Percentiles rank a stretch among this genome's conserved stretches.
Evolutionary conservation across 2,113 vertebrate genomes (phyloP).

Genomic region (Fregetta grallaria): DNA sequence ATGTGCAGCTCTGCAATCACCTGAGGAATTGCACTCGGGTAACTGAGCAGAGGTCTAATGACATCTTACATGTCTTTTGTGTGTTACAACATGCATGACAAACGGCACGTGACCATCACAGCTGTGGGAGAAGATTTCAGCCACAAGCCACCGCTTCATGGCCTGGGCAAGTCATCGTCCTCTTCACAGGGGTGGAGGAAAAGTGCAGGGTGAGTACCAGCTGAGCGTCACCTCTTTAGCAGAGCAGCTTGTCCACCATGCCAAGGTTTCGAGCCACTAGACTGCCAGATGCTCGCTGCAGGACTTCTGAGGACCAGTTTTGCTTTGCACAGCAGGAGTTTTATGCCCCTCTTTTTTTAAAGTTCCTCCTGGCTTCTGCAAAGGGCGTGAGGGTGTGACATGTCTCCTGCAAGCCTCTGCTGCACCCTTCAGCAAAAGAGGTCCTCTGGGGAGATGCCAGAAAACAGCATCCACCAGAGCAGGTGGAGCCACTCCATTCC

Average conservation of each 20-base stretch:
- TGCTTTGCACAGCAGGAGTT: not conserved
- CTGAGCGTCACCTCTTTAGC: not conserved
- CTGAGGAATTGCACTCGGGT: not conserved
- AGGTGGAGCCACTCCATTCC: not conserved
- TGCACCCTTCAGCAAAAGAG: not conserved
- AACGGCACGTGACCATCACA: not conserved
- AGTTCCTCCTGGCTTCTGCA: not conserved
- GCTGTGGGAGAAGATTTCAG: not conserved
- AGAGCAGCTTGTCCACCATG: not conserved
- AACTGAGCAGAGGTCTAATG: not conserved
- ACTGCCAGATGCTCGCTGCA: fast-evolving
- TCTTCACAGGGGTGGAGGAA: not conserved
- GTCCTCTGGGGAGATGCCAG: not conserved
- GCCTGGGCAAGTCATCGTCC: not conserved
- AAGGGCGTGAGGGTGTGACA: not conserved
- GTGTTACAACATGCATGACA: not conserved
- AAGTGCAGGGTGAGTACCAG: not conserved
- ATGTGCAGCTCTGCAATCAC: not conserved
- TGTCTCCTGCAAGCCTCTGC: not conserved
- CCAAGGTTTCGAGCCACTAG: not conserved
- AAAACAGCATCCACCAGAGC: not conserved
- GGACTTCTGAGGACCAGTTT: not conserved
- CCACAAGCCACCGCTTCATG: not conserved
- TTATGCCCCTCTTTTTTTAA: not conserved
- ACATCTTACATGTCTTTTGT: not conserved